Evolutionary conservation across 2,113 vertebrate genomes (phyloP).

Genomic region (Peromyscus leucopus): DNA sequence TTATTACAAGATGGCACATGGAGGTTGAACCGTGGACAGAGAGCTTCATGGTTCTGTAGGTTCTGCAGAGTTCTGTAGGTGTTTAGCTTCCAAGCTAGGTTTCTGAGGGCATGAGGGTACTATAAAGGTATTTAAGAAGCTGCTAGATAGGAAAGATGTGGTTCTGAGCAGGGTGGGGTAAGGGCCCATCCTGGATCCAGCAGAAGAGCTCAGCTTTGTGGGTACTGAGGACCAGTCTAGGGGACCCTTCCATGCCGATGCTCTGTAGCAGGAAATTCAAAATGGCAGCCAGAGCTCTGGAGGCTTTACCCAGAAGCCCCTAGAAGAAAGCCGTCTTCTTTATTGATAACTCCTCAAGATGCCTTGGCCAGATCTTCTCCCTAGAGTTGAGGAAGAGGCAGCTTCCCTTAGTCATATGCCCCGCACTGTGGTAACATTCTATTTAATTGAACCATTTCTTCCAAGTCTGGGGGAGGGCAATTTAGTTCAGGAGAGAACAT

Average conservation of each 20-base stretch:
- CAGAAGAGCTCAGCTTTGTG: background rate
- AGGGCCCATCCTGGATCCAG: background rate
- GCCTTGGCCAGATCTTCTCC: background rate
- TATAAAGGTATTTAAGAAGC: background rate
- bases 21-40: background rate
- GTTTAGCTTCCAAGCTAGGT: background rate
- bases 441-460: conserved; percentile 34
- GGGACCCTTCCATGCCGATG: fast-evolving
- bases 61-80: background rate
- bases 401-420: background rate
- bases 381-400: background rate
- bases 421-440: background rate
- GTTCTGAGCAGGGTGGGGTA: background rate
- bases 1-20: background rate
- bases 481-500: conserved; percentile 59
- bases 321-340: background rate
- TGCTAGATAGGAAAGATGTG: too few relatives aligned
- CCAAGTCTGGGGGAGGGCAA: conserved; percentile 1
- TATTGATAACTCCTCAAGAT: background rate
- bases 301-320: background rate
- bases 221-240: background rate
- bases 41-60: background rate
- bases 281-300: background rate
- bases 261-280: background rate
- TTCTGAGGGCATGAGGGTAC: background rate